Conservation (phyloP, 2,113 vertebrate genomes). For the Lophius piscatorius region DNA sequence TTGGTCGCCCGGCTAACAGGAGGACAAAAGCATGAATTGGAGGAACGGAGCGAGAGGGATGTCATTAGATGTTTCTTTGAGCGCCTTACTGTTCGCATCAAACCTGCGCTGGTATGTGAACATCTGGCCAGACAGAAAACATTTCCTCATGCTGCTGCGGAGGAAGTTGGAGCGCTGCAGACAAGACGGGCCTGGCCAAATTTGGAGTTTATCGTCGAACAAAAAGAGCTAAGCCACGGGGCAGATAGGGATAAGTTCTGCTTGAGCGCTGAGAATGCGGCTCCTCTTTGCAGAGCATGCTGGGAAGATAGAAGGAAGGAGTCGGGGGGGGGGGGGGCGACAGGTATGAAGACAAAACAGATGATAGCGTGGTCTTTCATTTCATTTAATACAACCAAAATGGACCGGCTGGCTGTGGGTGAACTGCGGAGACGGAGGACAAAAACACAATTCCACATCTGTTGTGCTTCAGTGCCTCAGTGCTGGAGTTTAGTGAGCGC, state of each 20-base stretch:
- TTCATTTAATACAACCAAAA: too few relatives aligned
- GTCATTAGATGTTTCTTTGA: too few relatives aligned
- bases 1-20: not conserved
- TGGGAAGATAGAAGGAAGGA: too few relatives aligned
- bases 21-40: not conserved
- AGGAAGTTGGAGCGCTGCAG: not conserved
- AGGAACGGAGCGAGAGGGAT: not conserved
- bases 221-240: constrained; percentile 20
- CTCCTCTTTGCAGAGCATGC: too few relatives aligned
- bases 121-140: too few relatives aligned
- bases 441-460: not conserved
- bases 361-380: too few relatives aligned
- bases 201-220: constrained; percentile 29
- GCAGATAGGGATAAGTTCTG: constrained; percentile 34
- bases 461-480: constrained; percentile 7
- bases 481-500: constrained; percentile 7
- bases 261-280: constrained; percentile 23
- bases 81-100: too few relatives aligned
- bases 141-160: not conserved
- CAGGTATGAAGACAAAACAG: too few relatives aligned
- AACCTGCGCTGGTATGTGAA: too few relatives aligned
- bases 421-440: constrained; percentile 13
- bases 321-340: too few relatives aligned
- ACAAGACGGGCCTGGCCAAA: not conserved
- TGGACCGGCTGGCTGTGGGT: too few relatives aligned